Evolutionary conservation across 1,140 invertebrate genomes (phyloP), one percentile per base, ranked within the genome.

Genomic region (Zaprionus camerounensis): DNA sequence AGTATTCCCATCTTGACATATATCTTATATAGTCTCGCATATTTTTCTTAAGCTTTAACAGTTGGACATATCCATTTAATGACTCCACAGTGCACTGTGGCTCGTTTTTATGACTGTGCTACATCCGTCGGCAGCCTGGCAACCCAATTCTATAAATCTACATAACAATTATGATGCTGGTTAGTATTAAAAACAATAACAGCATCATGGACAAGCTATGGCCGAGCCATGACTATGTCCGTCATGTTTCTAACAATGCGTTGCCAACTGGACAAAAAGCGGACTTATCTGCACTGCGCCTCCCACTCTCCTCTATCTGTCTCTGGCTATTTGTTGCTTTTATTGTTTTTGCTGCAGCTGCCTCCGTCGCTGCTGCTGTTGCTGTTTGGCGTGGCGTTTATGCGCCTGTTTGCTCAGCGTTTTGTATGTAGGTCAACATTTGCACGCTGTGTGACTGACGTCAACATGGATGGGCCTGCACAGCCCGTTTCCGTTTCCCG

Each of bases 381-480:
- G 34, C 28, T 82, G 83, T 87, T 87, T 82, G 69, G 69, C 62
- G 78, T 88, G 78, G 84, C 84, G 73, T 87, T 88, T 87, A 87
- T 87, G 85, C 84, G 84, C 81, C 84, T 88, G 84, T 88, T 87
- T 87, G 81, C 83, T 83, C 81, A 75, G 76, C 84, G 84, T 84
- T 87, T 87, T 87, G 71, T 87, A 87, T 87, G 84, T 87, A 88
- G 84, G 84, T 87, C 84, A 87, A 87, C 84, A 87, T 88, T 87
- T 88, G 84, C 84, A 87, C 84, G 73, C 80, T 87, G 76, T 80
- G 81, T 84, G 82, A 88, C 84, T 88, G 84, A 87, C 84, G 84
- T 87, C 84, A 87, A 87, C 78, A 79, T 88, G 84, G 84, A 87
- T 82, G 72, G 83, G 61, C 69, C 69, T 38, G 78, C 56, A 73